Conservation (phyloP, 2,797 vertebrate species). For the Tokudaia muenninki region DNA sequence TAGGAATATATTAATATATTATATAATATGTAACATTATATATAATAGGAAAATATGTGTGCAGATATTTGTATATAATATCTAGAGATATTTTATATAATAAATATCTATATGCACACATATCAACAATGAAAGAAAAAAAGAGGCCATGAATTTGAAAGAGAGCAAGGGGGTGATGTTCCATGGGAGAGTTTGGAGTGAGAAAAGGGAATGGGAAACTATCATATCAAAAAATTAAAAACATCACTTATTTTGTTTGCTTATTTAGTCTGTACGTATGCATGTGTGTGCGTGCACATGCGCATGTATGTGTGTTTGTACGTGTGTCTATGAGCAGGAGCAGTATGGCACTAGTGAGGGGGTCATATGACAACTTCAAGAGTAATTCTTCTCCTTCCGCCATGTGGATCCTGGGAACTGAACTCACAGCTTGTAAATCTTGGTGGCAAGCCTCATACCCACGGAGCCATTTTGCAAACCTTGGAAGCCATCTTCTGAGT, state of each 20-base stretch:
- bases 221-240: neutral
- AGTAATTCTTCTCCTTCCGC: neutral
- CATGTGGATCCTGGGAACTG: neutral
- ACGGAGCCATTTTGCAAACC: neutral
- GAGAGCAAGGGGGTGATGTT: too few relatives aligned
- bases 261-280: neutral
- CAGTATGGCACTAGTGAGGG: neutral
- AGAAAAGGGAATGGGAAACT: neutral
- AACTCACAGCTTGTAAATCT: neutral
- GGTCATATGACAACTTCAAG: neutral
- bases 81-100: neutral
- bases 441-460: neutral
- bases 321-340: neutral
- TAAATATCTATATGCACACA: neutral
- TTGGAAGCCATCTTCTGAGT: conserved; percentile 25
- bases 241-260: neutral
- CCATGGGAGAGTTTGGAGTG: neutral
- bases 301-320: too few relatives aligned
- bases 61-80: neutral
- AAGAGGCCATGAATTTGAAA: neutral
- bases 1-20: neutral
- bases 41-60: neutral
- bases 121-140: neutral
- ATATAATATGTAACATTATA: neutral
- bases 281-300: neutral